phyloP scores from a whole-genome alignment of 2,113 vertebrate genomes.

The Todiramphus saurophagus region DNA sequence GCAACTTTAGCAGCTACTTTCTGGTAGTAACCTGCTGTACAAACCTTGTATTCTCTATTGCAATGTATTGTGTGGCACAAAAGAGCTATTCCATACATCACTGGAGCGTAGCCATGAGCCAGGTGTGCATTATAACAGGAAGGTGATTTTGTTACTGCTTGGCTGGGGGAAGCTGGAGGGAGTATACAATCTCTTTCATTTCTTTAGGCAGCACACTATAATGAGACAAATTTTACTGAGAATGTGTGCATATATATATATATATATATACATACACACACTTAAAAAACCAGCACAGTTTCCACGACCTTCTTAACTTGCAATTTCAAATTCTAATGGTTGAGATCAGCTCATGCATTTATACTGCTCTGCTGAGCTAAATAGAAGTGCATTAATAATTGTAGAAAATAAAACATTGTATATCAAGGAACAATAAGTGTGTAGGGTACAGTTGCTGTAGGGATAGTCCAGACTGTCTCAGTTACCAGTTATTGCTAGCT shows the following conservation, averaged over 20 bases:
- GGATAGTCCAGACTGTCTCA: not conserved
- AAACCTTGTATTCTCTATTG: not conserved
- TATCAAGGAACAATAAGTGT: not conserved
- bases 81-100: not conserved
- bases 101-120: not conserved
- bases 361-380: not conserved
- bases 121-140: not conserved
- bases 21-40: not conserved
- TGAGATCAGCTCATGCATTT: not conserved
- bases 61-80: not conserved
- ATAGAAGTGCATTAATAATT: not conserved
- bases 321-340: not conserved
- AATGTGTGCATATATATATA: too few species aligned
- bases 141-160: not conserved
- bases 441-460: not conserved
- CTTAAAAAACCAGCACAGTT: not conserved
- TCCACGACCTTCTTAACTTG: not conserved
- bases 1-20: not conserved
- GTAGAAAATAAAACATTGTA: not conserved
- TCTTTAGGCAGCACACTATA: not conserved
- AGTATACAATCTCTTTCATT: not conserved
- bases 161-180: not conserved
- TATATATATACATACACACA: not conserved
- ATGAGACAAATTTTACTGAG: not conserved
- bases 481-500: not conserved